Evolutionary conservation across 2,113 vertebrate genomes (phyloP).

Genomic region (Mustelus asterias): DNA sequence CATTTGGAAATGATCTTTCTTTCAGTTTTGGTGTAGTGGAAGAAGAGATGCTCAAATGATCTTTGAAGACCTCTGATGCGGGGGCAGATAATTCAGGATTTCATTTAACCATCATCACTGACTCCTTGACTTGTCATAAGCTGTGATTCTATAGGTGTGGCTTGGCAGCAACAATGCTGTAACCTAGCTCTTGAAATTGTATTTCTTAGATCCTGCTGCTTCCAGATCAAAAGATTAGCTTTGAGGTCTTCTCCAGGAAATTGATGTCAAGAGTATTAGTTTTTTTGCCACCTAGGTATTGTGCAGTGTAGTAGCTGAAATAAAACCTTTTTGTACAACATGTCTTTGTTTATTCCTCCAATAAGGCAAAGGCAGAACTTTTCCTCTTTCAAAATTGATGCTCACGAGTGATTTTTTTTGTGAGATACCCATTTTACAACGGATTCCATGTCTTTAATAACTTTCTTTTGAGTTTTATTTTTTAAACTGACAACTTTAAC

Average conservation of each 20-base stretch:
- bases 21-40: neutral
- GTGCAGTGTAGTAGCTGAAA: neutral
- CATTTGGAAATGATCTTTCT: neutral
- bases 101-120: neutral
- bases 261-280: conserved; percentile 19
- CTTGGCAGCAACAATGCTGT: neutral
- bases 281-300: neutral
- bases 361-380: neutral
- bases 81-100: neutral
- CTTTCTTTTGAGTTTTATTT: neutral
- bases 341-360: neutral
- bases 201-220: conserved; percentile 11
- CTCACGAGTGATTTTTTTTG: neutral
- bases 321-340: neutral
- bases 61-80: neutral
- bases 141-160: neutral
- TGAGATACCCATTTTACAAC: neutral
- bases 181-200: conserved; percentile 25
- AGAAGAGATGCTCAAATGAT: neutral
- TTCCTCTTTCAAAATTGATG: neutral
- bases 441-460: neutral
- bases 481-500: neutral
- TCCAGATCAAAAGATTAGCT: conserved; percentile 25
- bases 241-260: conserved; percentile 11
- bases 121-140: neutral